Evolutionary conservation across 2,113 vertebrate genomes (phyloP).

Genomic region (Sialia sialis): DNA sequence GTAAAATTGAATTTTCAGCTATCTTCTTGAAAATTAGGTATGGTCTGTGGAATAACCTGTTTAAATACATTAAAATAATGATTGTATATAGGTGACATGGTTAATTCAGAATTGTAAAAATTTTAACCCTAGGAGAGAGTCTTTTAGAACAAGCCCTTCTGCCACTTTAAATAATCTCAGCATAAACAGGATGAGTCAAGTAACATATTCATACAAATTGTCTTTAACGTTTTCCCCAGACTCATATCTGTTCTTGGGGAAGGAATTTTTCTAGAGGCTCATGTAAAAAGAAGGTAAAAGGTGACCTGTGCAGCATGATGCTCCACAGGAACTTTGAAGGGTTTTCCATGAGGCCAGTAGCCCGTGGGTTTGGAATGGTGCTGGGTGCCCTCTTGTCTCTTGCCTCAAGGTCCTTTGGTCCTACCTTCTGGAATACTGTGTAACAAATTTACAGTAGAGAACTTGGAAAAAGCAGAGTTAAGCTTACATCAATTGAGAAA

Average conservation of each 20-base stretch:
- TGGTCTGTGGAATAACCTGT: not conserved
- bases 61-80: not conserved
- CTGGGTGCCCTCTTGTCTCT: not conserved
- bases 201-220: not conserved
- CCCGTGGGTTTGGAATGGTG: not conserved
- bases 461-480: not conserved
- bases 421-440: not conserved
- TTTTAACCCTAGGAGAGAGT: not conserved
- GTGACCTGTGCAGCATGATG: not conserved
- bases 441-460: not conserved
- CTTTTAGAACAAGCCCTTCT: not conserved
- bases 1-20: not conserved
- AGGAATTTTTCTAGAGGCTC: not conserved
- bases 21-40: not conserved
- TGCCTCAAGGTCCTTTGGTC: not conserved
- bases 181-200: not conserved
- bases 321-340: not conserved
- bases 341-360: not conserved
- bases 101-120: not conserved
- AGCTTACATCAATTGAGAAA: not conserved
- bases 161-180: not conserved
- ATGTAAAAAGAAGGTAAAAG: not conserved
- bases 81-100: not conserved
- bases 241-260: not conserved
- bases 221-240: not conserved